A percentile compares a stretch with the other conserved stretches of the same genome.
These are phyloP conservation scores for Conopomorpha cramerella DNA, from an alignment of 1,140 invertebrate genomes.

Conservation along the genomic window DNA sequence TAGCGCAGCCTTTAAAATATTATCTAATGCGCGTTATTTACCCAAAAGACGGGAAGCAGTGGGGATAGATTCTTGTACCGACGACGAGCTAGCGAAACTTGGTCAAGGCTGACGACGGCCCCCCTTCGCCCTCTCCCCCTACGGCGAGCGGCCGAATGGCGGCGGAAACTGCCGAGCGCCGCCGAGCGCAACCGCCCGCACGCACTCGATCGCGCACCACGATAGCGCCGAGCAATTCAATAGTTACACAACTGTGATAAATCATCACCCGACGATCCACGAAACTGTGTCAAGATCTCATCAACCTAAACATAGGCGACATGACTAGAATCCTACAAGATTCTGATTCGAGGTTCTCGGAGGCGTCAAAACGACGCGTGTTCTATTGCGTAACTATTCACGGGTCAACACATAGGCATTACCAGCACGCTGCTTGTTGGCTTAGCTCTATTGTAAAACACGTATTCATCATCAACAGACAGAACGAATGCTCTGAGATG, in stretches of 20 bases:
- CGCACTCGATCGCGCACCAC: slow-evolving; percentile 31
- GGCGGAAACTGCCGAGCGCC: slow-evolving; percentile 27
- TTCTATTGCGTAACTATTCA: too few relatives aligned
- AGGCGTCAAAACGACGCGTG: too few relatives aligned
- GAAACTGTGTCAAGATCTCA: slow-evolving; percentile 51
- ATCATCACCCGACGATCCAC: slow-evolving; percentile 45
- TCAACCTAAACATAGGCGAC: slow-evolving; percentile 6
- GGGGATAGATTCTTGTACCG: slow-evolving; percentile 53
- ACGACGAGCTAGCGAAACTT: slow-evolving; percentile 54
- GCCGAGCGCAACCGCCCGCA: slow-evolving; percentile 22
- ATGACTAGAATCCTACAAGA: slow-evolving; percentile 3
- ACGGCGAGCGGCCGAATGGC: slow-evolving; percentile 14
- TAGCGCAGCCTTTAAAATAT: too few relatives aligned
- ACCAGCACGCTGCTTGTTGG: too few relatives aligned
- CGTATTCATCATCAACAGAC: too few relatives aligned
- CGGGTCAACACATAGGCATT: too few relatives aligned
- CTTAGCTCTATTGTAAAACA: too few relatives aligned
- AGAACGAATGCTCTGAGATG: too few relatives aligned
- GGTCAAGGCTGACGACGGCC: slow-evolving; percentile 44
- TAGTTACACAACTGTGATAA: slow-evolving; percentile 49
- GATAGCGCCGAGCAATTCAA: slow-evolving; percentile 22
- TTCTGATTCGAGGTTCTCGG: neutral
- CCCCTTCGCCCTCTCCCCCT: slow-evolving; percentile 14
- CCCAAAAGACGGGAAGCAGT: slow-evolving; percentile 55
- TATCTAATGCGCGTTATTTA: too few relatives aligned